Conservation (phyloP, 2,797 vertebrate genomes). For the Sebastes vulpes region DNA sequence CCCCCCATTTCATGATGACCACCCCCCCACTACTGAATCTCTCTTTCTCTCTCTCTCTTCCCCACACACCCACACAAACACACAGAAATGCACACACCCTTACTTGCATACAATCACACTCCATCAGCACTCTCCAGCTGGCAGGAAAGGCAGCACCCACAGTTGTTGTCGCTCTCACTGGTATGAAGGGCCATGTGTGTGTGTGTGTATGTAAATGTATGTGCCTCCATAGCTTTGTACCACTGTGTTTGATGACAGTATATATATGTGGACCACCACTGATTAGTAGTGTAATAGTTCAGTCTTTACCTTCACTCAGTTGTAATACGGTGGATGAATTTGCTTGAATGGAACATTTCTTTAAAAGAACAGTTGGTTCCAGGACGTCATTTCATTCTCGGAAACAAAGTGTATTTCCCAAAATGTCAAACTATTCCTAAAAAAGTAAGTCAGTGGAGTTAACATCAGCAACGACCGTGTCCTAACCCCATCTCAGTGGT, state of each 20-base stretch:
- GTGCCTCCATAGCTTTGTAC: not conserved
- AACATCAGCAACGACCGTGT: no score
- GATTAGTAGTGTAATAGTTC: not conserved
- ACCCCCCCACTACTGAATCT: slow-evolving; percentile 33
- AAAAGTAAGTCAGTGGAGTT: no score
- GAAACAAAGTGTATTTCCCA: not conserved
- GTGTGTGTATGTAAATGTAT: not conserved
- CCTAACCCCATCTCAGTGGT: no score
- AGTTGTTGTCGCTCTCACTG: slow-evolving; percentile 68
- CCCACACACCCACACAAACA: slow-evolving; percentile 8
- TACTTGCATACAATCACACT: slow-evolving; percentile 71
- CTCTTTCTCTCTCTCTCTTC: not conserved
- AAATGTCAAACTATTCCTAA: not conserved
- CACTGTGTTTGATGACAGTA: not conserved
- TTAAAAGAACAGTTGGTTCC: not conserved
- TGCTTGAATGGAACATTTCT: not conserved
- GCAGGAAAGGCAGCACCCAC: slow-evolving; percentile 72
- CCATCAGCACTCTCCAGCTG: slow-evolving; percentile 83
- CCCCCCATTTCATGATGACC: slow-evolving; percentile 56
- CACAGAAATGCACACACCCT: not conserved
- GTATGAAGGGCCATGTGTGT: slow-evolving; percentile 60
- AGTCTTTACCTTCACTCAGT: not conserved
- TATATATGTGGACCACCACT: not conserved
- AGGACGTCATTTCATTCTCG: not conserved
- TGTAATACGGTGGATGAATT: not conserved